Percentiles rank a stretch among this genome's conserved stretches.
These are phyloP conservation scores for Euwallacea similis DNA, from an alignment of 1,140 invertebrate species.

Conservation along the genomic window DNA sequence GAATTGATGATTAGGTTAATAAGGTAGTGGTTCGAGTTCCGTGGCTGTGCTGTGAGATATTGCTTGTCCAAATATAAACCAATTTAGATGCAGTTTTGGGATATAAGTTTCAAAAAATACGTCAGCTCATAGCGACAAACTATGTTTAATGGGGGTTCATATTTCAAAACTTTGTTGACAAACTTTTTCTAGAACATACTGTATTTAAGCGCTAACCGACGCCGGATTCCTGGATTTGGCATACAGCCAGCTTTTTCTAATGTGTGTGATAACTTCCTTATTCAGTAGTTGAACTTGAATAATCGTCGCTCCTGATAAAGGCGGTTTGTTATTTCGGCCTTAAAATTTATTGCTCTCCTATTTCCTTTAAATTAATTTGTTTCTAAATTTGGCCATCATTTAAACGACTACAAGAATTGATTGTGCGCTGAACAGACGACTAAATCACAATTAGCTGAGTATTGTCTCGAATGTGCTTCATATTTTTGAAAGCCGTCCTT, in stretches of 20 bases:
- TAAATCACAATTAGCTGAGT: too few relatives aligned
- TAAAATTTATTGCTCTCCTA: conserved; percentile 14
- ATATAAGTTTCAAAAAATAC: too few relatives aligned
- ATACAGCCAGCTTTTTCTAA: conserved; percentile 20
- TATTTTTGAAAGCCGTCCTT: too few relatives aligned
- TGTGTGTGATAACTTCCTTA: conserved; percentile 24
- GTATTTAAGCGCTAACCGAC: conserved; percentile 11
- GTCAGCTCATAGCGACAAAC: too few relatives aligned
- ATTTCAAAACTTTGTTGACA: not conserved
- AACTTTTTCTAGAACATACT: conserved; percentile 6
- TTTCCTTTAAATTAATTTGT: too few relatives aligned
- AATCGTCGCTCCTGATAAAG: conserved; percentile 17
- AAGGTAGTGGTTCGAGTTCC: not conserved
- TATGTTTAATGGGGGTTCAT: too few relatives aligned
- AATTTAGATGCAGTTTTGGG: not conserved
- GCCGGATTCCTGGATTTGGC: conserved; percentile 7
- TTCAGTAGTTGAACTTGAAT: conserved; percentile 27
- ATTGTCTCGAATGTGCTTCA: too few relatives aligned
- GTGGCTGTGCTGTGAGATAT: not conserved
- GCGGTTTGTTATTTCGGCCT: conserved; percentile 22
- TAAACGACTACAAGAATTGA: too few relatives aligned
- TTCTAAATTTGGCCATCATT: too few relatives aligned
- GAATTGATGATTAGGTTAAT: conserved; percentile 6
- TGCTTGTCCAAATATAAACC: too few relatives aligned
- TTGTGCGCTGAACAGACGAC: too few relatives aligned